A percentile compares a stretch with the other conserved stretches of the same genome.
Conservation (phyloP, 23 tunicate genomes). For the Diplosoma virens region DNA sequence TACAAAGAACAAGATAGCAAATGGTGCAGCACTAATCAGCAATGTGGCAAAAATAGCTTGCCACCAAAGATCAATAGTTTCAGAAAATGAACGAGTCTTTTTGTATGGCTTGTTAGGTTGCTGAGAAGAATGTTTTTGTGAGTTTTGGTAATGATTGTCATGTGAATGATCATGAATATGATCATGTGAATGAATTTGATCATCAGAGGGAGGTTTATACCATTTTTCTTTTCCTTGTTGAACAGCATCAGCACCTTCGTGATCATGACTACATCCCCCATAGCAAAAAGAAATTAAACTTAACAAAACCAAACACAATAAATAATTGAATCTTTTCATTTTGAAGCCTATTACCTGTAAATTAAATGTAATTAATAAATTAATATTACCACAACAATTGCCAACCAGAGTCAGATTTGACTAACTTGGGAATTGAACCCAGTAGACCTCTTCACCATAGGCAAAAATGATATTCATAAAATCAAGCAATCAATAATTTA, state of each 20-base stretch:
- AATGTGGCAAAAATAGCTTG: conserved; percentile 83
- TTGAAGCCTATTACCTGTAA: no score
- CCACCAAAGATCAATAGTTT: conserved; percentile 89
- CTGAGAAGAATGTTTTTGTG: conserved; percentile 15
- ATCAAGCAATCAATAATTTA: no score
- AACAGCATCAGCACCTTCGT: conserved; percentile 47
- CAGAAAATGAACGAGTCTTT: conserved; percentile 50
- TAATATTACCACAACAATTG: no score
- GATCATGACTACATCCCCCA: conserved; percentile 59
- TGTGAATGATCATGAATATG: conserved; percentile 26
- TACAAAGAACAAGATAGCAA: conserved; percentile 76
- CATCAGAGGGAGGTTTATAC: conserved; percentile 50
- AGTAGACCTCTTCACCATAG: no score
- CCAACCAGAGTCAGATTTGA: no score
- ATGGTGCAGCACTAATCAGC: conserved; percentile 90
- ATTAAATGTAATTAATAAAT: no score
- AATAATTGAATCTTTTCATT: no score
- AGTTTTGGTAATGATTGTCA: conserved; percentile 5
- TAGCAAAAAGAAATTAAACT: no score
- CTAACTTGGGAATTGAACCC: no score
- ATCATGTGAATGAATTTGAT: conserved; percentile 7
- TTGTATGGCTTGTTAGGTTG: conserved; percentile 29
- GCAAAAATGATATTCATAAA: no score
- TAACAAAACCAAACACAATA: neutral
- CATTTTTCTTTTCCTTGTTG: conserved; percentile 79